Conservation (phyloP, 2,888 invertebrate genomes). For the Perithous albicinctus region DNA sequence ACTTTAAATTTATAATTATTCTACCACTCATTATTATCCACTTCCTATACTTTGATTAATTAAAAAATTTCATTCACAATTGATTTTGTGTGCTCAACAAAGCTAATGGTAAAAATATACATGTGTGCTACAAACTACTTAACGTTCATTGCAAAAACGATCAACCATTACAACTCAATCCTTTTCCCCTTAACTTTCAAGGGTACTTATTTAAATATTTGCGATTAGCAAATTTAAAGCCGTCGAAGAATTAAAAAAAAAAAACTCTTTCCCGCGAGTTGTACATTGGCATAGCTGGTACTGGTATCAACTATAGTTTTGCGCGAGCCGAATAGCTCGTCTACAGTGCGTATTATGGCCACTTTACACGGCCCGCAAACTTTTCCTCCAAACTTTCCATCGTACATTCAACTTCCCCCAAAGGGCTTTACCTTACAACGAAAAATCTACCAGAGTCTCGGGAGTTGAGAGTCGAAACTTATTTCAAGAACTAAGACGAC, state of each 20-base stretch:
- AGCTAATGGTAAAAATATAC: neutral
- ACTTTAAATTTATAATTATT: too few relatives aligned
- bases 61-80: too few relatives aligned
- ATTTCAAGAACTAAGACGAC: conserved; percentile 41
- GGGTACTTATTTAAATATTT: conserved; percentile 45
- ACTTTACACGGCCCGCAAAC: conserved; percentile 57
- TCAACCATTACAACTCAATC: conserved; percentile 12
- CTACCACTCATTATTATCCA: too few relatives aligned
- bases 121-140: neutral
- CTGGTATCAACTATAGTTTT: neutral
- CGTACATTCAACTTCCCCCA: conserved; percentile 55
- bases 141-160: conserved; percentile 2
- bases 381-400: conserved; percentile 55
- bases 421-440: conserved; percentile 49
- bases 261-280: neutral
- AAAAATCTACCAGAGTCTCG: conserved; percentile 42
- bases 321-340: conserved; percentile 19
- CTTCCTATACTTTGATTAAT: too few relatives aligned
- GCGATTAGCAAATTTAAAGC: conserved; percentile 37
- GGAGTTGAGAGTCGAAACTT: conserved; percentile 46
- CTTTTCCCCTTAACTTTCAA: conserved; percentile 8
- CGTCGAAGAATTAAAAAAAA: conserved; percentile 32
- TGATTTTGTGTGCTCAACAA: too few relatives aligned
- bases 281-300: conserved; percentile 3
- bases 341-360: conserved; percentile 56